phyloP scores from a whole-genome alignment of 2,797 vertebrate genomes.

The Rhyacichthys aspro region DNA sequence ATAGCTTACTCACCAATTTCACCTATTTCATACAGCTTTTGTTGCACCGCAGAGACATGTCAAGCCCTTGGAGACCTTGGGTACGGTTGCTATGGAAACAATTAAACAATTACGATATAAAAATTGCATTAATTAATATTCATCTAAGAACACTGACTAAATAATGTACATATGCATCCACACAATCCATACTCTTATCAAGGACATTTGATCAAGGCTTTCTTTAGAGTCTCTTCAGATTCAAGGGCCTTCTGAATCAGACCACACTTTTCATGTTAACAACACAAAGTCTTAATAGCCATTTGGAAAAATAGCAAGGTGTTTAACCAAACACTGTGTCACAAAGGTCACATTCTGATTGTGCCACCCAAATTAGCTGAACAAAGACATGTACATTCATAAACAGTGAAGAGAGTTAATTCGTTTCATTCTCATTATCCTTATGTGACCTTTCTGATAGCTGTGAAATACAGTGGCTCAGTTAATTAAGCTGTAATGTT shows the following conservation, averaged over 20 bases:
- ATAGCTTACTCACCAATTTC: too few relatives aligned
- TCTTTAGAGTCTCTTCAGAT: slow-evolving; percentile 9
- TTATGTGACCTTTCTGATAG: not conserved
- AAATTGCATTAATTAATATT: too few relatives aligned
- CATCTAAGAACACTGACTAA: too few relatives aligned
- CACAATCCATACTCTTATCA: too few relatives aligned
- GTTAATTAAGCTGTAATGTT: slow-evolving; percentile 36
- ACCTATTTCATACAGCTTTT: too few relatives aligned
- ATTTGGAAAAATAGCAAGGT: slow-evolving; percentile 30
- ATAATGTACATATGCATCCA: too few relatives aligned
- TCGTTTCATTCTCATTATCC: not conserved
- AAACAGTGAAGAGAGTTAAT: not conserved
- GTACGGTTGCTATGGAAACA: too few relatives aligned
- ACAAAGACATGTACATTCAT: not conserved
- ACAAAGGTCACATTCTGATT: slow-evolving; percentile 39
- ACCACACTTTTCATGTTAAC: not conserved
- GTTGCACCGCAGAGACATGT: too few relatives aligned
- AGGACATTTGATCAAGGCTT: too few relatives aligned
- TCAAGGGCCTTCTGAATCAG: slow-evolving; percentile 6
- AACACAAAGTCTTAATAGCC: slow-evolving; percentile 25
- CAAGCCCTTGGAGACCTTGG: too few relatives aligned
- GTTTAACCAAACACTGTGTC: slow-evolving; percentile 28
- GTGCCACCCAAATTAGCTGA: slow-evolving; percentile 22
- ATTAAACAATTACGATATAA: too few relatives aligned
- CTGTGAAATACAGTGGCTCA: slow-evolving; percentile 12